Conservation (phyloP, 2,113 vertebrate species). For the Malurus cyaneus region DNA sequence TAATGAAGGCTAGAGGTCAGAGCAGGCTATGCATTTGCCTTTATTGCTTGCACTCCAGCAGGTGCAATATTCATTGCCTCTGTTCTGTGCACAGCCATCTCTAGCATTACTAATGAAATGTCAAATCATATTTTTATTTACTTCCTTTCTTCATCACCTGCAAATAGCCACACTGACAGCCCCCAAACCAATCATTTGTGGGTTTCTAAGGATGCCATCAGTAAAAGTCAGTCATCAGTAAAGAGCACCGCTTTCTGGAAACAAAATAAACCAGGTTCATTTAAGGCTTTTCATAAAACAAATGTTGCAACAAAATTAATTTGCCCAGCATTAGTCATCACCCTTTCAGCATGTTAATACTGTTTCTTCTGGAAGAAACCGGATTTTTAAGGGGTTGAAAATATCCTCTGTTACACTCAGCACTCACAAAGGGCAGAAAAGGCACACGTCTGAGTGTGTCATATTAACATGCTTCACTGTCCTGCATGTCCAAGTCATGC, state of each 20-base stretch:
- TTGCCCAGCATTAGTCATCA: conserved; percentile 53
- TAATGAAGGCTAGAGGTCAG: conserved; percentile 61
- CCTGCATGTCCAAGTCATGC: background rate
- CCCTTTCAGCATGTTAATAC: conserved; percentile 1
- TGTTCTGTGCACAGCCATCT: conserved; percentile 16
- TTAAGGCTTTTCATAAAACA: conserved; percentile 43
- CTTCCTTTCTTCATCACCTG: conserved; percentile 42
- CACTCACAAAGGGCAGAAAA: background rate
- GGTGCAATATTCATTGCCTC: conserved; percentile 59
- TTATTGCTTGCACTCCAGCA: conserved; percentile 52
- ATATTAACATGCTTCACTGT: background rate
- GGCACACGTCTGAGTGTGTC: background rate
- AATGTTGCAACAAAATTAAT: conserved; percentile 53
- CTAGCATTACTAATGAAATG: conserved; percentile 55
- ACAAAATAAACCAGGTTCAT: background rate
- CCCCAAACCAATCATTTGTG: conserved; percentile 7
- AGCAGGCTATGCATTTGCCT: conserved; percentile 21
- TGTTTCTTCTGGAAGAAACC: conserved; percentile 2
- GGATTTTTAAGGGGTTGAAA: background rate
- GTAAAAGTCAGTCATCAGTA: conserved; percentile 3
- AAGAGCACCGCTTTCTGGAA: background rate
- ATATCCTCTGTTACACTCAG: background rate
- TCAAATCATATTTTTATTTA: conserved; percentile 57
- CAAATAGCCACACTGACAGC: conserved; percentile 19
- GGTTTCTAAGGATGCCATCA: conserved; percentile 23